Evolutionary conservation across 2,888 invertebrate species (phyloP).

Genomic region (Epinotia demarniana): DNA sequence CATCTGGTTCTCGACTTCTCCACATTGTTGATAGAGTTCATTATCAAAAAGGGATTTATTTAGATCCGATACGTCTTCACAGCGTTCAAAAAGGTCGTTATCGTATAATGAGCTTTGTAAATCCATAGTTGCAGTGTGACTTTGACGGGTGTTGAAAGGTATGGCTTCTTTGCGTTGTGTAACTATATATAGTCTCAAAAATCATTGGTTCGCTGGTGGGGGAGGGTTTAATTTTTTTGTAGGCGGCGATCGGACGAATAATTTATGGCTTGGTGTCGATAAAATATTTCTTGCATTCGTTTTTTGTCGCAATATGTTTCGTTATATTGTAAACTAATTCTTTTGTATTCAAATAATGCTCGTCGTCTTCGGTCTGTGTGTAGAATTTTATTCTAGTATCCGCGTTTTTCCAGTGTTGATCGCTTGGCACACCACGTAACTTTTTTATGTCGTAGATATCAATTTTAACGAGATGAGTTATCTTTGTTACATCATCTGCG

Average conservation of each 20-base stretch:
- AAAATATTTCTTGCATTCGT: too few species aligned
- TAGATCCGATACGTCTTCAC: background rate
- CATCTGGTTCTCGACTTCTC: too few species aligned
- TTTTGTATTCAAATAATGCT: too few species aligned
- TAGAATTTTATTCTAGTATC: constrained; percentile 1
- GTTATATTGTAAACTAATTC: too few species aligned
- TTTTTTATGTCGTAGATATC: background rate
- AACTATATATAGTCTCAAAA: background rate
- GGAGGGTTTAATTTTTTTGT: background rate
- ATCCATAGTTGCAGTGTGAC: background rate
- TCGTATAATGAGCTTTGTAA: constrained; percentile 6
- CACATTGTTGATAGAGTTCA: too few species aligned
- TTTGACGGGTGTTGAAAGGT: background rate
- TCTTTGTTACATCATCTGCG: background rate
- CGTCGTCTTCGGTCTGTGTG: background rate
- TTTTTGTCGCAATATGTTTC: too few species aligned
- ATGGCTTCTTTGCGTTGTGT: constrained; percentile 3
- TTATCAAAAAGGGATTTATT: too few species aligned
- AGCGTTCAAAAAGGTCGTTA: background rate
- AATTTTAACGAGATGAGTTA: constrained; percentile 3
- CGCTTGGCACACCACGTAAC: background rate
- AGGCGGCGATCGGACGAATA: too few species aligned
- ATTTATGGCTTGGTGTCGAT: too few species aligned
- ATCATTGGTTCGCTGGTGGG: constrained; percentile 7
- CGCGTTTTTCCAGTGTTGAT: background rate